A percentile compares a stretch with the other conserved stretches of the same genome.
These are phyloP conservation scores for Drosophila pallidifrons DNA, from an alignment of 1,140 invertebrate species.

Conservation along the genomic window DNA sequence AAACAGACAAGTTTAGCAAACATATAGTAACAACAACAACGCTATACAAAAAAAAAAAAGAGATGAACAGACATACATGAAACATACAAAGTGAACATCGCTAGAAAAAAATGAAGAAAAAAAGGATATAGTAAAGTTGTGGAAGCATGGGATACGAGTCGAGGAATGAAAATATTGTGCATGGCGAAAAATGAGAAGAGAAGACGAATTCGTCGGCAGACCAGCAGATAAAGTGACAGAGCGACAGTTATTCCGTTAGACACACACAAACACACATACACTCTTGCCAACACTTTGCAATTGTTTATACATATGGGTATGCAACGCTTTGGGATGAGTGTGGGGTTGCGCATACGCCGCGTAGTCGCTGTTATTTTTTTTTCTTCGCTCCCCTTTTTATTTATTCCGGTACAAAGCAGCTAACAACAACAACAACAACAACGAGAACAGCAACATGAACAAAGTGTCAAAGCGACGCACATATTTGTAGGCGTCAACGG, in stretches of 20 bases:
- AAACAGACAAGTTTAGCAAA: conserved; percentile 36
- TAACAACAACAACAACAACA: conserved; percentile 17
- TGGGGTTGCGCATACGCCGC: conserved; percentile 47
- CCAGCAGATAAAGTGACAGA: conserved; percentile 40
- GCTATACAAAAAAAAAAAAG: too few relatives aligned
- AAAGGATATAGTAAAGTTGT: conserved; percentile 15
- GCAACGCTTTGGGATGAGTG: conserved; percentile 11
- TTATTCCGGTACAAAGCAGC: conserved; percentile 39
- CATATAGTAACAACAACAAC: conserved; percentile 18
- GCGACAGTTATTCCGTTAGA: conserved; percentile 34
- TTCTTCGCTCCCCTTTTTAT: conserved; percentile 26
- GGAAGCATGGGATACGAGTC: not conserved
- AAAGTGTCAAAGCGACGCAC: conserved; percentile 56
- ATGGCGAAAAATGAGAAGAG: conserved; percentile 30
- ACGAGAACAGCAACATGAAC: conserved; percentile 24
- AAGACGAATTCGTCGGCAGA: conserved; percentile 39
- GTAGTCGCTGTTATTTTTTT: conserved; percentile 28
- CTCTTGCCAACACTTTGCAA: conserved; percentile 10
- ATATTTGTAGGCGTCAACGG: conserved; percentile 61
- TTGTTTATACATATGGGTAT: conserved; percentile 35
- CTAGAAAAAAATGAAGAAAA: not conserved
- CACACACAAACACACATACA: conserved; percentile 1
- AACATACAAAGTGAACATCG: conserved; percentile 1
- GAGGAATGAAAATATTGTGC: not conserved
- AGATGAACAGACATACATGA: conserved; percentile 7